A percentile compares a stretch with the other conserved stretches of the same genome.
Conservation (phyloP, 53 echinoderm and acorn worm genomes). For the Paracentrotus lividus region DNA sequence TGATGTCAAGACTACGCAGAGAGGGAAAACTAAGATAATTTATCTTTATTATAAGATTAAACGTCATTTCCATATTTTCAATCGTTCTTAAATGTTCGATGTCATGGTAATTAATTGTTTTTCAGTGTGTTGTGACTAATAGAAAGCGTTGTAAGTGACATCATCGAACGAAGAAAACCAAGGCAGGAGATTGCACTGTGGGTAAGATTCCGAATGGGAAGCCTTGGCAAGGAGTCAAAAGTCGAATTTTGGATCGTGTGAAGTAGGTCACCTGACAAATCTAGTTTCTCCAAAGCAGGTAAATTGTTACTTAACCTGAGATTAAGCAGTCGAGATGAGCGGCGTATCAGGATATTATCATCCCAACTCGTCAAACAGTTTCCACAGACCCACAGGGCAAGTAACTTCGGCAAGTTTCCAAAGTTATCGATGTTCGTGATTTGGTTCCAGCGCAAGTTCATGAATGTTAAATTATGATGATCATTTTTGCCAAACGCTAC, state of each 20-base stretch:
- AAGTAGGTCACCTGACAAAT: neutral
- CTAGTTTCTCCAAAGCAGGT: neutral
- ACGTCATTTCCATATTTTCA: neutral
- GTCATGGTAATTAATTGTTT: neutral
- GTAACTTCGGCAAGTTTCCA: neutral
- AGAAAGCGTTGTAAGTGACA: neutral
- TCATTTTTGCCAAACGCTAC: neutral
- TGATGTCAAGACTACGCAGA: neutral
- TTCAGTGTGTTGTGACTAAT: neutral
- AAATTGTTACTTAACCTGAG: neutral
- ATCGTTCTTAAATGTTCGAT: neutral
- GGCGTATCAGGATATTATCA: neutral
- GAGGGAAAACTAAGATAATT: neutral
- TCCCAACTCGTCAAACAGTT: neutral
- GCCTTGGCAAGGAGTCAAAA: neutral
- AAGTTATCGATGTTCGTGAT: neutral
- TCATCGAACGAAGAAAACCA: neutral
- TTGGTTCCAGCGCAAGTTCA: neutral
- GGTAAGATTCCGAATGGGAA: neutral
- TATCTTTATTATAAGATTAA: neutral
- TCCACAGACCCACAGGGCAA: neutral
- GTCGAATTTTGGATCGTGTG: neutral
- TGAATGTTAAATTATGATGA: neutral
- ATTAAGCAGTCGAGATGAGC: neutral
- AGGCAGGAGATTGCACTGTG: neutral